These are phyloP conservation scores for Actinostola sp. DNA, from an alignment of 92 coral and sea anemone genomes.

Conservation along the genomic window DNA sequence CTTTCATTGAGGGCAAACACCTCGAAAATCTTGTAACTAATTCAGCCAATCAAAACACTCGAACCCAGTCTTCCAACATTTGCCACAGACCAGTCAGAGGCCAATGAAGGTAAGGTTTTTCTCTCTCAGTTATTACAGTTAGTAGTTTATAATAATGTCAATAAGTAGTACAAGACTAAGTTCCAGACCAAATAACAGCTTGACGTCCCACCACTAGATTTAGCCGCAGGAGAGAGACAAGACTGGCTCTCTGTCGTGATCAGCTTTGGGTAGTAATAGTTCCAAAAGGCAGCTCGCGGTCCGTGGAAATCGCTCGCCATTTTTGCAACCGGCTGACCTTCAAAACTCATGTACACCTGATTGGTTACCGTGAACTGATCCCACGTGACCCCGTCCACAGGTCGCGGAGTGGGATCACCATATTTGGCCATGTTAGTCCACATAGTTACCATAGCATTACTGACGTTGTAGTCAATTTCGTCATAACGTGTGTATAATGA, in stretches of 20 bases:
- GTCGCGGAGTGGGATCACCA: conserved; percentile 40
- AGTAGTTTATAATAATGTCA: too few species aligned
- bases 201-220: neutral
- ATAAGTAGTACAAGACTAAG: too few species aligned
- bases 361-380: conserved; percentile 25
- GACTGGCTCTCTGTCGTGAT: conserved; percentile 13
- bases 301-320: conserved; percentile 32
- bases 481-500: conserved; percentile 20
- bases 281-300: conserved; percentile 39
- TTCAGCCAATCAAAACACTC: too few species aligned
- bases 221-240: neutral
- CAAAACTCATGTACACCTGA: conserved; percentile 38
- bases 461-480: conserved; percentile 24
- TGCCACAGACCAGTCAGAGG: too few species aligned
- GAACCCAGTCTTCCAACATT: too few species aligned
- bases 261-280: conserved; percentile 38
- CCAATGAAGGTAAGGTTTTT: too few species aligned
- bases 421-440: conserved; percentile 56
- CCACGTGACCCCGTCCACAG: conserved; percentile 35
- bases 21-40: too few species aligned
- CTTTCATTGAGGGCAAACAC: too few species aligned
- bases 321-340: conserved; percentile 24
- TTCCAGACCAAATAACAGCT: neutral
- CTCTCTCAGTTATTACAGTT: too few species aligned
- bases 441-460: conserved; percentile 38